Evolutionary conservation across 2,888 invertebrate species (phyloP).

Genomic region (Trissonchulus sp.): DNA sequence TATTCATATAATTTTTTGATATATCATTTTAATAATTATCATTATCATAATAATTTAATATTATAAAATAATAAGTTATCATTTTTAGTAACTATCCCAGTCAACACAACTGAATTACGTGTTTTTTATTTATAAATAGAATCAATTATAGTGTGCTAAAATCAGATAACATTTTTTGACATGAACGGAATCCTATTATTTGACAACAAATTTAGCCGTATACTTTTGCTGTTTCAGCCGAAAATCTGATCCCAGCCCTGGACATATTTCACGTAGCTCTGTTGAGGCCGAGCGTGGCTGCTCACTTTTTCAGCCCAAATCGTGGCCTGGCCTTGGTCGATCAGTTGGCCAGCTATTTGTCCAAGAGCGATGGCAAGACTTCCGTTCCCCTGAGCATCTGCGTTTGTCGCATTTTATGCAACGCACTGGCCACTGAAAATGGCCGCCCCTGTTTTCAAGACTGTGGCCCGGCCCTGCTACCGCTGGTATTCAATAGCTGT

Average conservation of each 20-base stretch:
- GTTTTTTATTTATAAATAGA: no score
- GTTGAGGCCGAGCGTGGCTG: slow-evolving; percentile 63
- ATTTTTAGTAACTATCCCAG: no score
- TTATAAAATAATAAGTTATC: no score
- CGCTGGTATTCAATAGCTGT: not conserved
- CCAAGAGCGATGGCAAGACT: not conserved
- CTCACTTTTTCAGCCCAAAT: slow-evolving; percentile 54
- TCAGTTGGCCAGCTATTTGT: slow-evolving; percentile 7
- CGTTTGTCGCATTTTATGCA: slow-evolving; percentile 19
- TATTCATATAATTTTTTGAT: no score
- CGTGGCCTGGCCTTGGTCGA: slow-evolving; percentile 25
- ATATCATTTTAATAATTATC: no score
- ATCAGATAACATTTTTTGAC: not conserved
- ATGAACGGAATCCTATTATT: no score
- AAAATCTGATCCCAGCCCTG: slow-evolving; percentile 76
- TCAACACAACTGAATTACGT: no score
- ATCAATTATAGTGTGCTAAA: not conserved
- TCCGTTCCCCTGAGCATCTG: not conserved
- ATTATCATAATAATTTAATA: no score
- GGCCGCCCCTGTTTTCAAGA: not conserved
- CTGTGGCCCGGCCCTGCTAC: not conserved
- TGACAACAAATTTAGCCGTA: no score
- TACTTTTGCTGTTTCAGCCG: no score
- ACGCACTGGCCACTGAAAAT: not conserved
- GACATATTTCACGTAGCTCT: slow-evolving; percentile 78